A percentile compares a stretch with the other conserved stretches of the same genome.
Evolutionary conservation across 2,113 vertebrate species (phyloP).

Genomic region (Falcunculus frontatus): DNA sequence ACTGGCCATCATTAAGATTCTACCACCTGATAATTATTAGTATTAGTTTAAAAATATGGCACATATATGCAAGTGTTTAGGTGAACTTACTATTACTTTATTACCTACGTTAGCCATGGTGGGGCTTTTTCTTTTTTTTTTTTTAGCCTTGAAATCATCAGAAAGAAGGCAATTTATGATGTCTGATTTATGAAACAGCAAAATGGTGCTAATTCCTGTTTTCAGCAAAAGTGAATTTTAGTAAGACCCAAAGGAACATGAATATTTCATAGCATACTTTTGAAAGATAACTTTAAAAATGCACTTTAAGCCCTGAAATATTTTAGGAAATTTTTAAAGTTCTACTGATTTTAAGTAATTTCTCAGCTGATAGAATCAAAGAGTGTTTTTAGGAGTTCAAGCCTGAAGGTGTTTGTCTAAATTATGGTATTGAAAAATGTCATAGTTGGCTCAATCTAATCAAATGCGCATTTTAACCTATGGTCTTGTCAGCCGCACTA

Average conservation of each 20-base stretch:
- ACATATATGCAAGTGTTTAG: background rate
- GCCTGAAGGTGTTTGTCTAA: background rate
- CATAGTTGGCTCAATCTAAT: background rate
- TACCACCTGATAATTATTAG: background rate
- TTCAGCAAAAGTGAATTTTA: background rate
- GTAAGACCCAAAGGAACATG: background rate
- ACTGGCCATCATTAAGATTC: background rate
- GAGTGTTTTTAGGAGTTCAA: background rate
- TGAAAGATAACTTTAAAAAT: background rate
- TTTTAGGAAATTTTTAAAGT: background rate
- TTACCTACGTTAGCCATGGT: background rate
- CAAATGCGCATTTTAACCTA: background rate
- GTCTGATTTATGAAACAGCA: background rate
- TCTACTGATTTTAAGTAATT: background rate
- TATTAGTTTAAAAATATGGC: background rate
- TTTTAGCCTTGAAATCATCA: background rate
- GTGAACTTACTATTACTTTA: background rate
- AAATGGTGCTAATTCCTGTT: background rate
- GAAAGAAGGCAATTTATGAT: background rate
- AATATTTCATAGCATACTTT: background rate
- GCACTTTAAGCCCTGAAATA: background rate
- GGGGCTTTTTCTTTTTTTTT: background rate
- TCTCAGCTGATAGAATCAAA: background rate
- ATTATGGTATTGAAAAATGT: background rate
- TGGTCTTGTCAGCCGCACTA: background rate